Evolutionary conservation across 2,888 invertebrate species (phyloP).

Genomic region (Coronaproctus castanopsis): DNA sequence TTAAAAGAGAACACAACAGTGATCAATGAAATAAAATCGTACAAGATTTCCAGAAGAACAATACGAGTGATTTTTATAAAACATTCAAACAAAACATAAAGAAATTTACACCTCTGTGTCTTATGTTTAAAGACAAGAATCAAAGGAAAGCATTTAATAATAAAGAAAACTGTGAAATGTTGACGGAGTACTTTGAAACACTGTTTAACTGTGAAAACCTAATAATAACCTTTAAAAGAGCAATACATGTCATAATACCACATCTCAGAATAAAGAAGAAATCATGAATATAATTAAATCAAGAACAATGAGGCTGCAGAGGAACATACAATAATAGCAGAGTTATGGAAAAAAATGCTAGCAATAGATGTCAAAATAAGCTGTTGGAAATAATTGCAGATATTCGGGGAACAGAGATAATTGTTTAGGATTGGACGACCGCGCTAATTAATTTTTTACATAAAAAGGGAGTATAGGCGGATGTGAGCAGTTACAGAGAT

Average conservation of each 20-base stretch:
- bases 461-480: background rate
- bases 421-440: background rate
- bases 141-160: background rate
- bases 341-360: background rate
- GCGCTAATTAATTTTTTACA: background rate
- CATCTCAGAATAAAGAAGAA: background rate
- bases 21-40: background rate
- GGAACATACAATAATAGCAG: background rate
- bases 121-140: background rate
- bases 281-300: background rate
- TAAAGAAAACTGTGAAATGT: background rate
- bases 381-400: background rate
- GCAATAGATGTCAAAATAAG: background rate
- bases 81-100: background rate
- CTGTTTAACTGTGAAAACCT: background rate
- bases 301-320: background rate
- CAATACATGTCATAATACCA: background rate
- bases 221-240: background rate
- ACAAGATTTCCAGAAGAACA: background rate
- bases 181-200: background rate
- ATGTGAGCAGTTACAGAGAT: background rate
- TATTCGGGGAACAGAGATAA: background rate
- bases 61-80: background rate
- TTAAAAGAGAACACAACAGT: background rate
- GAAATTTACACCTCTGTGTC: background rate